Conservation (phyloP, 1,140 invertebrate genomes). For the Fopius arisanus region DNA sequence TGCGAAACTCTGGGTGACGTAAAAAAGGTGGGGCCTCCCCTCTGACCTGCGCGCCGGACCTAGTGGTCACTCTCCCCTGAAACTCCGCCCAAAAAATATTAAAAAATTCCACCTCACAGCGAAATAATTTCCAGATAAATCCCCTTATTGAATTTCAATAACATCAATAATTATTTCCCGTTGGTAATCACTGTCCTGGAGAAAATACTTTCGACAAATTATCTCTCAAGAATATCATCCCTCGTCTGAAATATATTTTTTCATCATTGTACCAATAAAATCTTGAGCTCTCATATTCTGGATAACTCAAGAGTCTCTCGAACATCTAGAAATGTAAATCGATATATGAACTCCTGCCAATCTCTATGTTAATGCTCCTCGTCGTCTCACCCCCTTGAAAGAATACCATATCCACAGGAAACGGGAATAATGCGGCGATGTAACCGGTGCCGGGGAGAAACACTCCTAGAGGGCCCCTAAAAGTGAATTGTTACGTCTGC, state of each 20-base stretch:
- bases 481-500: conserved; percentile 67
- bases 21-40: conserved; percentile 47
- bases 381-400: not conserved
- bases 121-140: no score
- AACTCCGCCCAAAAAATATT: conserved; percentile 30
- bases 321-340: conserved; percentile 50
- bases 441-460: conserved; percentile 38
- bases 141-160: no score
- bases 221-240: no score
- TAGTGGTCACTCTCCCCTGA: conserved; percentile 30
- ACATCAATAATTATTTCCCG: no score
- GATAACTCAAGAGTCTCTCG: not conserved
- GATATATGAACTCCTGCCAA: conserved; percentile 64
- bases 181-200: no score
- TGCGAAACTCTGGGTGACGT: no score
- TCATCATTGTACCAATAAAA: not conserved
- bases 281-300: not conserved
- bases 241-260: no score
- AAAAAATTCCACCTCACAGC: not conserved
- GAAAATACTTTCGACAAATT: no score
- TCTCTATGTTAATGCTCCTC: conserved; percentile 63
- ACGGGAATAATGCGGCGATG: conserved; percentile 34
- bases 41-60: conserved; percentile 58
- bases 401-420: conserved; percentile 28
- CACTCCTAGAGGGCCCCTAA: conserved; percentile 60